Evolutionary conservation across 1,140 invertebrate species (phyloP), one percentile per base, ranked within the genome.

Genomic region (Drosophila pallidifrons): DNA sequence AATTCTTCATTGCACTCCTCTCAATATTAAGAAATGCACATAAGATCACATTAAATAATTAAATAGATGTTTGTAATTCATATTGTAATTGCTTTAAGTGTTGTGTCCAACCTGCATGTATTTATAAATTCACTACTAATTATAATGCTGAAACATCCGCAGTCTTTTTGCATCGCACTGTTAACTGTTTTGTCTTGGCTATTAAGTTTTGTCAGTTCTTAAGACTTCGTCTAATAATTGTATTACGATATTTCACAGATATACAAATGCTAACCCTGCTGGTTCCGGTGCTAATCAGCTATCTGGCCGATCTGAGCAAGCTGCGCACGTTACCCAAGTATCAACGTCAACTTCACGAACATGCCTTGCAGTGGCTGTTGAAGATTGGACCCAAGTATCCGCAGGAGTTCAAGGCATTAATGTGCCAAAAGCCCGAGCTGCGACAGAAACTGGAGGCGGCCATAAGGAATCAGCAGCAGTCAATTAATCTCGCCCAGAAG

Each of bases 301-400:
- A 96, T 91, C 93, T 99, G 60, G 93, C 96, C 64, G 96, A 97
- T 77, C 94, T 94, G 8, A 94, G 94, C 58, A 94, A 94, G 75
- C 87, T 96, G 30, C 93, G 94, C 54, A 93, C 94, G 30, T 94
- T 95, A 41, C 94, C 95, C 55, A 94, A 96, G 81, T 95, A 95
- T 82, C 94, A 94, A 51, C 93, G 94, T 16, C 93, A 94, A 58
- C 93, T 99, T 13, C 98, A 99, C 93, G 97, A 98, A 69, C 95
- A 96, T 82, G 96, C 97, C 73, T 94, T 99, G 71, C 95, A 97
- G 78, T 96, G 96, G 95, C 94, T 99, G 10, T 98, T 97, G 93
- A 96, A 96, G 91, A 96, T 99, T 88, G 98, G 98, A 32, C 97
- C 97, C 1, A 96, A 97, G 91, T 97, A 98, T 94, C 97, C 97